phyloP scores from a whole-genome alignment of 2,888 invertebrate genomes.

The Nomada fucata region DNA sequence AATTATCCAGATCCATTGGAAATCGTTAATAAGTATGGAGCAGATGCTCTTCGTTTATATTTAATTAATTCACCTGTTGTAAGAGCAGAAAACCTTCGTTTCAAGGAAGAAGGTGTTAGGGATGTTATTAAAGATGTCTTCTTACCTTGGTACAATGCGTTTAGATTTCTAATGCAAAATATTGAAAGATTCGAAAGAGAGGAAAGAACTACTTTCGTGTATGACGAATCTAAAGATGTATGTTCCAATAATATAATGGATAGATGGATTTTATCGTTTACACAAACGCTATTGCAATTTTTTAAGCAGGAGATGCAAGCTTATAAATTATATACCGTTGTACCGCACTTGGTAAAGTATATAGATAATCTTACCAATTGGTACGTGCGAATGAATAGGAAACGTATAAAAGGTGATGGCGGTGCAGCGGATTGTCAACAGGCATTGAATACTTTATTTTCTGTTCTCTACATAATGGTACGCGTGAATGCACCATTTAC shows the following conservation, averaged over 20 bases:
- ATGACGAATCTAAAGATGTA: conserved; percentile 78
- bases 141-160: conserved; percentile 98
- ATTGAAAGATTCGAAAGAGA: conserved; percentile 92
- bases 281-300: conserved; percentile 95
- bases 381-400: conserved; percentile 99
- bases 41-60: conserved; percentile 98
- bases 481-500: conserved; percentile 99
- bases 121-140: conserved; percentile 99
- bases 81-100: conserved; percentile 96
- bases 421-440: conserved; percentile 92
- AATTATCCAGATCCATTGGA: conserved; percentile 99
- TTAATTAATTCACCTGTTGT: conserved; percentile 99
- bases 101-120: conserved; percentile 98
- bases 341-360: conserved; percentile 96
- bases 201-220: conserved; percentile 84
- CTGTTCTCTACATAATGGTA: conserved; percentile 94
- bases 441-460: conserved; percentile 94
- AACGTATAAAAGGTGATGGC: conserved; percentile 96
- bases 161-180: conserved; percentile 97
- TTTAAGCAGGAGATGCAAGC: conserved; percentile 97
- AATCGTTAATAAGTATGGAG: conserved; percentile 96
- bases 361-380: conserved; percentile 99
- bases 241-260: conserved; percentile 93
- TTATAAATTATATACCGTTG: conserved; percentile 97
- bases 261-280: conserved; percentile 98